These are phyloP conservation scores for Trissolcus basalis DNA, from an alignment of 1,140 invertebrate species.

Conservation along the genomic window DNA sequence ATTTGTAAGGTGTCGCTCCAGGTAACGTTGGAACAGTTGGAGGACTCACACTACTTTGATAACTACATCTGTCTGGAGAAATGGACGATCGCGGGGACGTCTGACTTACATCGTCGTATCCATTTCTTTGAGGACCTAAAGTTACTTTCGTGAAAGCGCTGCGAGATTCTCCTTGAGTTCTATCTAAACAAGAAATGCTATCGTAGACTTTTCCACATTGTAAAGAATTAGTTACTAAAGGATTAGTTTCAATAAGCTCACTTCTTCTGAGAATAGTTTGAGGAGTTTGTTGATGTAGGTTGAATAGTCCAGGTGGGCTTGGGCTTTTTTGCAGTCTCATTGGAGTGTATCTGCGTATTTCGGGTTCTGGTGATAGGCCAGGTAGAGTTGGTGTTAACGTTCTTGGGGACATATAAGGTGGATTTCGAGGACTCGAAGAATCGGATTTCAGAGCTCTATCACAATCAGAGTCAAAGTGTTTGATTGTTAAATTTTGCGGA, in stretches of 20 bases:
- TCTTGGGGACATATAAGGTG: slow-evolving; percentile 64
- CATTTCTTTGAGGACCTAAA: slow-evolving; percentile 67
- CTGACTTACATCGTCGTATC: slow-evolving; percentile 71
- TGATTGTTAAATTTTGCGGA: slow-evolving; percentile 67
- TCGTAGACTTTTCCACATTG: slow-evolving; percentile 63
- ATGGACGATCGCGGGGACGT: slow-evolving; percentile 81
- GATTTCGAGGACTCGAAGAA: slow-evolving; percentile 59
- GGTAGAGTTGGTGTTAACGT: slow-evolving; percentile 71
- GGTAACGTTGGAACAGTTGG: slow-evolving; percentile 76
- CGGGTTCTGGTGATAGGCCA: slow-evolving; percentile 66
- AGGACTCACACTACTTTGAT: slow-evolving; percentile 86
- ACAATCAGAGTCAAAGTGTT: slow-evolving; percentile 62
- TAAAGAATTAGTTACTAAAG: slow-evolving; percentile 20
- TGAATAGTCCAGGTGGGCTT: slow-evolving; percentile 62
- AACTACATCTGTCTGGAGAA: slow-evolving; percentile 84
- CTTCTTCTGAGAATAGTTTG: slow-evolving; percentile 44
- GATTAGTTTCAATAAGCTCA: slow-evolving; percentile 36
- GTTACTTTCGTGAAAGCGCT: slow-evolving; percentile 89
- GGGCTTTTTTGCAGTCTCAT: slow-evolving; percentile 63
- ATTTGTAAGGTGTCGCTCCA: slow-evolving; percentile 69
- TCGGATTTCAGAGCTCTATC: slow-evolving; percentile 57
- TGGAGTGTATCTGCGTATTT: slow-evolving; percentile 59
- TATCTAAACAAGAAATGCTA: slow-evolving; percentile 56
- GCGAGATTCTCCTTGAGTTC: slow-evolving; percentile 67
- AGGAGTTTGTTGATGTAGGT: slow-evolving; percentile 46